These are phyloP conservation scores for Cacatua alba DNA, from an alignment of 2,113 vertebrate genomes.

Conservation along the genomic window DNA sequence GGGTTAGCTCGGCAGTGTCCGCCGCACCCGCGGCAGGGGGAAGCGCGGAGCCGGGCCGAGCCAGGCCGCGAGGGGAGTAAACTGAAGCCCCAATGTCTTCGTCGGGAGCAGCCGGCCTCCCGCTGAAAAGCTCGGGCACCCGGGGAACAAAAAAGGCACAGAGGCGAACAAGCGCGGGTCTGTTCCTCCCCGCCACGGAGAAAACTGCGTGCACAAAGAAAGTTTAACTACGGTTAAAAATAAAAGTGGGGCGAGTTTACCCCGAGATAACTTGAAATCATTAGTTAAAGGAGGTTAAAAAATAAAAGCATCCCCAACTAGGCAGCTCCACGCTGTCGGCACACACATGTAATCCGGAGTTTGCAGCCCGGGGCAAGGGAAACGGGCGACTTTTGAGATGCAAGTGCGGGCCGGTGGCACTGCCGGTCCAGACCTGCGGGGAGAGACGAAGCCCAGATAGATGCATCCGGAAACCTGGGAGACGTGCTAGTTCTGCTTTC, in stretches of 20 bases:
- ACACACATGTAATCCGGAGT: neutral
- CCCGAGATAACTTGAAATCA: conserved; percentile 20
- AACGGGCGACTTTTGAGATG: neutral
- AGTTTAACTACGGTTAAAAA: conserved; percentile 47
- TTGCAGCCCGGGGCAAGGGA: neutral
- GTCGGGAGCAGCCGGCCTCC: neutral
- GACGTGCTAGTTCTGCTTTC: conserved; percentile 27
- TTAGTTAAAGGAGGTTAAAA: neutral
- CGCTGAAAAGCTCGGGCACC: conserved; percentile 44
- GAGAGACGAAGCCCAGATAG: neutral
- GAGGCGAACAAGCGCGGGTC: conserved; percentile 35
- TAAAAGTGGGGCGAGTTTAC: conserved; percentile 20
- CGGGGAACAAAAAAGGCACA: conserved; percentile 55
- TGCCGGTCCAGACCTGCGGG: neutral
- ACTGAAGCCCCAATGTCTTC: conserved; percentile 54
- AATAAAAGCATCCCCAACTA: neutral
- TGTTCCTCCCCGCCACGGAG: conserved; percentile 27
- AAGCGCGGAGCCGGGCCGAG: neutral
- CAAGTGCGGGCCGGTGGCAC: neutral
- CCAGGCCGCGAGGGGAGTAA: conserved; percentile 20
- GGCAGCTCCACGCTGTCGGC: neutral
- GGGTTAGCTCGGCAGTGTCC: neutral
- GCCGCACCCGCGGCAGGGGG: neutral
- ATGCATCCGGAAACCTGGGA: neutral
- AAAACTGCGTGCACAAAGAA: conserved; percentile 43